These are phyloP conservation scores for Polyommatus icarus DNA, from an alignment of 2,888 invertebrate species.

Conservation along the genomic window DNA sequence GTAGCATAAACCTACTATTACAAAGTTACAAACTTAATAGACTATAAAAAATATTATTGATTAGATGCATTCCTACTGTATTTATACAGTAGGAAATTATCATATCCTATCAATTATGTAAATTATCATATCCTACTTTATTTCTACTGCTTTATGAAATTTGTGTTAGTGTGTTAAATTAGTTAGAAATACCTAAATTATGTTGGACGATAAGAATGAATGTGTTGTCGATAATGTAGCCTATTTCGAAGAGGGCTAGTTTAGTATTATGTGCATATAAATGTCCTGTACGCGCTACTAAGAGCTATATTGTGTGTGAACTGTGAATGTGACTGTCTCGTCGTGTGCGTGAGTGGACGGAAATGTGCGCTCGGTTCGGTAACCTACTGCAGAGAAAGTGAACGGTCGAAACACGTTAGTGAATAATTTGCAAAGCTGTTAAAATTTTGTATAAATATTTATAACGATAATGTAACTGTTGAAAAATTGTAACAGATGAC, in stretches of 20 bases:
- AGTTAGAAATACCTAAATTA: not conserved
- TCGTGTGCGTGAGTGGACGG: conserved; percentile 9
- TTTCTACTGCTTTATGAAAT: not conserved
- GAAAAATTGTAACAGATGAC: conserved; percentile 77
- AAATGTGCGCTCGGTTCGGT: conserved; percentile 7
- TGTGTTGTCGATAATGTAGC: not conserved
- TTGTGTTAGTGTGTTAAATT: not conserved
- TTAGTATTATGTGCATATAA: conserved; percentile 16
- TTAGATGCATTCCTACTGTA: not conserved
- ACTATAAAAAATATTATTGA: not conserved
- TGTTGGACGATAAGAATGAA: not conserved
- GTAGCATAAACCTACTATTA: not conserved
- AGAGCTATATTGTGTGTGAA: not conserved
- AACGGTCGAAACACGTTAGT: conserved; percentile 49
- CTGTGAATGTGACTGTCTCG: not conserved
- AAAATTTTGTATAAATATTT: conserved; percentile 78
- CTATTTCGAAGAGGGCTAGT: conserved; percentile 9
- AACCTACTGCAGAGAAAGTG: conserved; percentile 11
- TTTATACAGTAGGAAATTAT: no score
- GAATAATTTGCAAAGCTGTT: conserved; percentile 67
- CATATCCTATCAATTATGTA: no score
- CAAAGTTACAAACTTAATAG: not conserved
- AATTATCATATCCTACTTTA: not conserved
- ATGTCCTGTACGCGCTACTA: not conserved
- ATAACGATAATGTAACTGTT: conserved; percentile 77